Percentiles rank a stretch among this genome's conserved stretches.
Evolutionary conservation across 2,797 vertebrate species (phyloP).

Genomic region (Rhabdophis nuchalis): DNA sequence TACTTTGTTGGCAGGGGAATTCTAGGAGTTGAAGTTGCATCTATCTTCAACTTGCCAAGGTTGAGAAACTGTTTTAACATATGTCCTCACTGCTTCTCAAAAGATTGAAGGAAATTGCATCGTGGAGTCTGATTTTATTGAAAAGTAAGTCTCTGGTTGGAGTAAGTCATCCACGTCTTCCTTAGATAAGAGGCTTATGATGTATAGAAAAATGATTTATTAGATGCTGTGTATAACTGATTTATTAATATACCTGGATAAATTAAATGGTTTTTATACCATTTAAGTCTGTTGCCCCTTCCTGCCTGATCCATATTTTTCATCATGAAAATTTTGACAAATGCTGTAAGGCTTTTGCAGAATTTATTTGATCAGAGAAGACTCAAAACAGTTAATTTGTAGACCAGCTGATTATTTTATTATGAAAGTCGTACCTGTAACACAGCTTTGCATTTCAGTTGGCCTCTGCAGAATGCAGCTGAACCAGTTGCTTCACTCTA

Average conservation of each 20-base stretch:
- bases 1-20: too few relatives aligned
- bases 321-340: not conserved
- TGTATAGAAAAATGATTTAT: not conserved
- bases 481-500: not conserved
- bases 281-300: not conserved
- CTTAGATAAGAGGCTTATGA: not conserved
- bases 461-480: too few relatives aligned
- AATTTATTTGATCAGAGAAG: not conserved
- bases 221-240: not conserved
- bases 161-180: not conserved
- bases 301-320: not conserved
- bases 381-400: not conserved
- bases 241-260: not conserved
- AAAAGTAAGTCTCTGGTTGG: not conserved
- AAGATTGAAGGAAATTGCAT: not conserved
- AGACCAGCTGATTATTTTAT: not conserved
- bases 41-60: too few relatives aligned
- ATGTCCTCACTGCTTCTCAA: not conserved
- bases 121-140: not conserved
- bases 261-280: not conserved
- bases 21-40: too few relatives aligned
- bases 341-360: not conserved
- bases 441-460: not conserved
- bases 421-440: not conserved
- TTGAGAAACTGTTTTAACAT: not conserved